A percentile compares a stretch with the other conserved stretches of the same genome.
phyloP scores from a whole-genome alignment of 1,140 invertebrate species.

The Drosophila arizonae region DNA sequence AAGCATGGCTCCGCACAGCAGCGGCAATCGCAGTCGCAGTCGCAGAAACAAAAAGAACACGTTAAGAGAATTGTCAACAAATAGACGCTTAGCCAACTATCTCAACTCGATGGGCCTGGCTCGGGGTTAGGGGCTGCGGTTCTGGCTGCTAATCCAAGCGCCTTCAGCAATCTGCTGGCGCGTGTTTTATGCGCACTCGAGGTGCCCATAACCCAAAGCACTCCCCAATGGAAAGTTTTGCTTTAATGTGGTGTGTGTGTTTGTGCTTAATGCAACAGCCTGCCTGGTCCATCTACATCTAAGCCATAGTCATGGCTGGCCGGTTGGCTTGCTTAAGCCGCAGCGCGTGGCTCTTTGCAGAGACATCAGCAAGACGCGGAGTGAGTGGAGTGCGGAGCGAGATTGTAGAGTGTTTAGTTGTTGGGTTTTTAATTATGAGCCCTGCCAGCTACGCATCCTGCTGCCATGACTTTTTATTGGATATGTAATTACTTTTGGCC shows the following conservation, averaged over 20 bases:
- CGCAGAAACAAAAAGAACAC: slow-evolving; percentile 18
- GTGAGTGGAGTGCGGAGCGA: not conserved
- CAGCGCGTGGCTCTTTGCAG: slow-evolving; percentile 3
- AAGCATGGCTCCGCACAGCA: not conserved
- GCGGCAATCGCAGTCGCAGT: not conserved
- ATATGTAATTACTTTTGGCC: slow-evolving; percentile 73
- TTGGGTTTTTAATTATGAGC: slow-evolving; percentile 69
- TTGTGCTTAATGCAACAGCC: slow-evolving; percentile 28
- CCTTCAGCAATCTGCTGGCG: slow-evolving; percentile 53
- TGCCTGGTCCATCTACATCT: slow-evolving; percentile 2
- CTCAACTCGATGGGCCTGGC: slow-evolving; percentile 2
- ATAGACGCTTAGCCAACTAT: slow-evolving; percentile 43
- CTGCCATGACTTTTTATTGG: slow-evolving; percentile 71
- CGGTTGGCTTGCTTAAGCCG: not conserved
- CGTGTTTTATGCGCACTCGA: slow-evolving; percentile 74
- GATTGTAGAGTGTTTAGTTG: slow-evolving; percentile 36
- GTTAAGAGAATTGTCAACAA: slow-evolving; percentile 39
- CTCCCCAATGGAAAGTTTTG: slow-evolving; percentile 71
- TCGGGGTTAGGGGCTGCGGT: not conserved
- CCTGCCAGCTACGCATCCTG: slow-evolving; percentile 22
- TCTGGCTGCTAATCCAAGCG: slow-evolving; percentile 14
- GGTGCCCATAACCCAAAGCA: slow-evolving; percentile 74
- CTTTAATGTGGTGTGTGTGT: slow-evolving; percentile 48
- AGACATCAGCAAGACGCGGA: slow-evolving; percentile 25
- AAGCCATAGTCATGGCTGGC: slow-evolving; percentile 3